Percentiles rank a stretch among this genome's conserved stretches.
phyloP scores from a whole-genome alignment of 2,888 invertebrate species.

The Andrena marginata region DNA sequence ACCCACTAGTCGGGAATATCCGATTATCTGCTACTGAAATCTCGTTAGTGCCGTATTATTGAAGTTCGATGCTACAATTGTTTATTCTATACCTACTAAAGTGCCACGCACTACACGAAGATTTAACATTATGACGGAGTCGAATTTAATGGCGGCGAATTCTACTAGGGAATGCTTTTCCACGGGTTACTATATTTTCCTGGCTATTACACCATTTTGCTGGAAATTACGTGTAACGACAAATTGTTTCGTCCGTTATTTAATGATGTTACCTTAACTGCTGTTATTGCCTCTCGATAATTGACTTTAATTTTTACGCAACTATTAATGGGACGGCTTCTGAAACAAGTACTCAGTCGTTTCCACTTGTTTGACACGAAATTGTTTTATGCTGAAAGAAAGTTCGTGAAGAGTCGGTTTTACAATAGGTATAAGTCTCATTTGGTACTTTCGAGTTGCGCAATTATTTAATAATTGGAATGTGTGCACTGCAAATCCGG shows the following conservation, averaged over 20 bases:
- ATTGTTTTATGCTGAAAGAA: too few species aligned
- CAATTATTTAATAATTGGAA: too few species aligned
- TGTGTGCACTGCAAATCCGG: too few species aligned
- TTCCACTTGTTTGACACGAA: background rate
- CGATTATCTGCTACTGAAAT: conserved; percentile 33
- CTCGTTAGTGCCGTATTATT: conserved; percentile 38
- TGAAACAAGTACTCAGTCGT: background rate
- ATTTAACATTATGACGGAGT: conserved; percentile 15
- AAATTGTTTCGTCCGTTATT: background rate
- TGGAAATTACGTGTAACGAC: background rate
- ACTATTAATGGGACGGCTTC: background rate
- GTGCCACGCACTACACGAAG: background rate
- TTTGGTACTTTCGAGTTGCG: too few species aligned
- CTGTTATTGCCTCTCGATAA: background rate
- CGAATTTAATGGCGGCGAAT: conserved; percentile 6
- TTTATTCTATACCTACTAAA: conserved; percentile 29
- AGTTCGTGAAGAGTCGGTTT: too few species aligned
- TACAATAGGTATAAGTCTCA: too few species aligned
- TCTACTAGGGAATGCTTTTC: background rate
- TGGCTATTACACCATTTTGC: background rate
- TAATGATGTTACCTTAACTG: background rate
- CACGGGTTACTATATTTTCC: background rate
- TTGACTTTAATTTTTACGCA: background rate
- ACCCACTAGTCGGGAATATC: conserved; percentile 21
- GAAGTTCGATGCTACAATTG: conserved; percentile 31